These are phyloP conservation scores for Loris lydekkerianus DNA, from an alignment of 2,797 vertebrate genomes.

Conservation along the genomic window DNA sequence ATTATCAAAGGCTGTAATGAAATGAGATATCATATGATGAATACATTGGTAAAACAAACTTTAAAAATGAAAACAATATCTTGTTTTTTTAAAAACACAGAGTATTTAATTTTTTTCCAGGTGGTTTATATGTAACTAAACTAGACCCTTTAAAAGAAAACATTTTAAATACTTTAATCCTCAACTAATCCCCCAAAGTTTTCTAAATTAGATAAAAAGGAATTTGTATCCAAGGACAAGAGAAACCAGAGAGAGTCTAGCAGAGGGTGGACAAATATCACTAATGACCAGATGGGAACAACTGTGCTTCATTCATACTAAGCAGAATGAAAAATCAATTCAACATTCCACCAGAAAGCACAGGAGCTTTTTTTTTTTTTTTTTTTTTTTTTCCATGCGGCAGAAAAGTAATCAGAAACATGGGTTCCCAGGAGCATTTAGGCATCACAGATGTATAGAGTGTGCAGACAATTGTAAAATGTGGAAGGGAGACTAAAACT, in stretches of 20 bases:
- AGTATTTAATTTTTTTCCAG: not conserved
- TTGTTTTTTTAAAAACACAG: not conserved
- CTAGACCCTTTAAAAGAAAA: not conserved
- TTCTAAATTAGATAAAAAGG: constrained; percentile 55
- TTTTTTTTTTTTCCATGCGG: constrained; percentile 69
- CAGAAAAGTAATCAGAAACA: constrained; percentile 79
- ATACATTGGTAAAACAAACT: not conserved
- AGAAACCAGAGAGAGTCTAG: constrained; percentile 37
- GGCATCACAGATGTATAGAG: constrained; percentile 69
- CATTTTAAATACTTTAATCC: constrained; percentile 60
- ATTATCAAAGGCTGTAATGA: not conserved
- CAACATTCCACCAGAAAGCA: constrained; percentile 70
- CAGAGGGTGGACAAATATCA: constrained; percentile 59
- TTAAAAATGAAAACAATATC: not conserved
- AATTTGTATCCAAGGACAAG: constrained; percentile 44
- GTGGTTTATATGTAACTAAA: not conserved
- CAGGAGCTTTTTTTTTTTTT: constrained; percentile 72
- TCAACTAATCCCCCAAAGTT: constrained; percentile 53
- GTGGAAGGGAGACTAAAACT: constrained; percentile 51
- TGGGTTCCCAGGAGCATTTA: constrained; percentile 76
- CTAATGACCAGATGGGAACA: constrained; percentile 61
- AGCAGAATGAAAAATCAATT: constrained; percentile 81
- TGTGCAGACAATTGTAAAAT: constrained; percentile 80
- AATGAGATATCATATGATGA: not conserved
- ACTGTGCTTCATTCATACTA: constrained; percentile 68